Base-by-base conservation (phyloP, 1,140 invertebrate species). In the Procambarus clarkii region DNA sequence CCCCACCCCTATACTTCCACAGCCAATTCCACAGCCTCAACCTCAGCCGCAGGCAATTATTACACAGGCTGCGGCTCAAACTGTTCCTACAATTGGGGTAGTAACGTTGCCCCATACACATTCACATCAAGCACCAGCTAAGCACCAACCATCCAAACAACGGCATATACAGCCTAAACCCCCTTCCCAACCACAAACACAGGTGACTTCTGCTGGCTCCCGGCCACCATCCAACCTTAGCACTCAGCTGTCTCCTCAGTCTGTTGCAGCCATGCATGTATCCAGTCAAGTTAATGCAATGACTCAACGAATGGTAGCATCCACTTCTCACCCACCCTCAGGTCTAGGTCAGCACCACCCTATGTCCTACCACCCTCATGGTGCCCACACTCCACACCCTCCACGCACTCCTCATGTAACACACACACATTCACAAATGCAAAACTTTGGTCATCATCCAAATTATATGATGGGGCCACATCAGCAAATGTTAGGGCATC, bases 361-460 rank as follows among this genome's bases (percentile, higher is more conserved):
- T 18, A 95, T 95, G 83, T 93, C 92, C 94, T 93, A 96, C 94
- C 93, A 96, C 94, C 93, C 94, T 92, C 91, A 96, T 94, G 94
- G 95, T 94, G 95, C 95, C 91, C 95, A 92, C 76, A 89, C 92
- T 80, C 89, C 91, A 44, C 92, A 93, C 21, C 91, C 93, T 24
- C 89, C 94, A 13, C 93, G 93, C 81, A 92, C 92, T 48, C 93
- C 93, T 24, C 93, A 93, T 84, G 91, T 93, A 46, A 92, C 93
- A 13, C 92, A 93, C 83, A 64, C 91, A n/a, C 93, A 90, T n/a
- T 86, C 91, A 21, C 93, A 94, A 71, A 93, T 94, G 92, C 93
- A 94, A 76, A 93, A 93, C 81, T 93, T 93, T 81, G 93, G 93
- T 77, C 94, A 94, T 76, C 94, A 94, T 58, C 94, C 94, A 45